Conservation (phyloP, 2,797 vertebrate genomes). For the Sphaeramia orbicularis region DNA sequence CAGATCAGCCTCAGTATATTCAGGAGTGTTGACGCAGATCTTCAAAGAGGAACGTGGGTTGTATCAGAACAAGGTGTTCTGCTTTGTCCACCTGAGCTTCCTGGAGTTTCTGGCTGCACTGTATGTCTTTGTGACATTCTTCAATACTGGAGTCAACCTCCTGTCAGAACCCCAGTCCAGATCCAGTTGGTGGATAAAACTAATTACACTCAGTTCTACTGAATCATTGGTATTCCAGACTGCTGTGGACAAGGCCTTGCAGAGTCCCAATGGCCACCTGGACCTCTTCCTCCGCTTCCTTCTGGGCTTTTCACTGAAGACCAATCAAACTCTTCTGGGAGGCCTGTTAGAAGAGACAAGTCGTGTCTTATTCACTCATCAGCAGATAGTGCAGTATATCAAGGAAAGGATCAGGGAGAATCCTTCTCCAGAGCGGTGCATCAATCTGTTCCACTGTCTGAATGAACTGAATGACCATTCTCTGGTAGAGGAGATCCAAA, state of each 20-base stretch:
- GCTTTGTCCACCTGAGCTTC: no score
- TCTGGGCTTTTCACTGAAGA: conserved; percentile 22
- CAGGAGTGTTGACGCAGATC: no score
- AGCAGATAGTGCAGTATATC: background rate
- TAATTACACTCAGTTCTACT: background rate
- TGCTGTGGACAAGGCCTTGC: conserved; percentile 26
- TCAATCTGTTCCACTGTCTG: background rate
- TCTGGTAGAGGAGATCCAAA: no score
- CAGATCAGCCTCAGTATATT: no score
- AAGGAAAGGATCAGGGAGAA: background rate
- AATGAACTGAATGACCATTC: no score
- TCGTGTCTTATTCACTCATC: background rate
- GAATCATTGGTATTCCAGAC: conserved; percentile 3
- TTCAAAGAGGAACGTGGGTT: no score
- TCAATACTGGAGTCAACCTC: conserved; percentile 13
- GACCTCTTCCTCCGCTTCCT: background rate
- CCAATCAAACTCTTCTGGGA: background rate
- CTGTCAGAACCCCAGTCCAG: background rate
- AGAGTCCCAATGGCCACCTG: conserved; percentile 43
- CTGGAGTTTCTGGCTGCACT: no score
- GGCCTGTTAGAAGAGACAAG: background rate
- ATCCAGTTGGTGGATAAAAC: background rate
- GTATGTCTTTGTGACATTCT: conserved; percentile 28
- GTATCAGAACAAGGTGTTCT: no score
- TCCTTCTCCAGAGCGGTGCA: background rate